A percentile compares a stretch with the other conserved stretches of the same genome.
Conservation (phyloP, 2,888 invertebrate genomes). For the Prosopocoilus inquinatus region DNA sequence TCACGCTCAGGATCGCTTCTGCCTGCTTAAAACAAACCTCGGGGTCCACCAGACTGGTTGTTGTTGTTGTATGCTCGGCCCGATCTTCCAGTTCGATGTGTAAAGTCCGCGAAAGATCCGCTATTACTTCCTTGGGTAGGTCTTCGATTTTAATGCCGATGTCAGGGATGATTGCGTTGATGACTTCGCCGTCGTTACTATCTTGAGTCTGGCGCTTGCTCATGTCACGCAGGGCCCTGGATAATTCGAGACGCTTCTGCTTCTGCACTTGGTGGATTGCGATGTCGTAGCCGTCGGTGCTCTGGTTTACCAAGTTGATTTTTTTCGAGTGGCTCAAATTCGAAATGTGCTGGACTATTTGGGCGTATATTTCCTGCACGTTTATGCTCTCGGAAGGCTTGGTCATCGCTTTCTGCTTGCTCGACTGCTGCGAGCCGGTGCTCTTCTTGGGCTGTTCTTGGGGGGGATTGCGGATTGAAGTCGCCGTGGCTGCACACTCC, state of each 20-base stretch:
- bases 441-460: slow-evolving; percentile 6
- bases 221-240: slow-evolving; percentile 44
- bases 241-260: slow-evolving; percentile 45
- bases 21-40: slow-evolving; percentile 30
- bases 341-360: slow-evolving; percentile 44
- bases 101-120: slow-evolving; percentile 39
- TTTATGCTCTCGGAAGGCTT: slow-evolving; percentile 16
- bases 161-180: slow-evolving; percentile 47
- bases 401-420: slow-evolving; percentile 3
- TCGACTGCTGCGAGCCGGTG: not conserved
- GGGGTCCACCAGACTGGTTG: slow-evolving; percentile 21
- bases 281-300: slow-evolving; percentile 39
- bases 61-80: not conserved
- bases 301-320: slow-evolving; percentile 42
- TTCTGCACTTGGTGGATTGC: slow-evolving; percentile 44
- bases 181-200: slow-evolving; percentile 34
- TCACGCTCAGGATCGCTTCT: slow-evolving; percentile 22
- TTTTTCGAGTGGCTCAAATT: slow-evolving; percentile 43
- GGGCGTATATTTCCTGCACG: slow-evolving; percentile 41
- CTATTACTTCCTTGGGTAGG: slow-evolving; percentile 42
- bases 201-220: slow-evolving; percentile 32
- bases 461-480: not conserved
- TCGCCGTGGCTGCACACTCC: no score
- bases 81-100: slow-evolving; percentile 9
- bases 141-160: slow-evolving; percentile 46